Evolutionary conservation across 2,888 invertebrate genomes (phyloP).

Genomic region (Pammene aurita): DNA sequence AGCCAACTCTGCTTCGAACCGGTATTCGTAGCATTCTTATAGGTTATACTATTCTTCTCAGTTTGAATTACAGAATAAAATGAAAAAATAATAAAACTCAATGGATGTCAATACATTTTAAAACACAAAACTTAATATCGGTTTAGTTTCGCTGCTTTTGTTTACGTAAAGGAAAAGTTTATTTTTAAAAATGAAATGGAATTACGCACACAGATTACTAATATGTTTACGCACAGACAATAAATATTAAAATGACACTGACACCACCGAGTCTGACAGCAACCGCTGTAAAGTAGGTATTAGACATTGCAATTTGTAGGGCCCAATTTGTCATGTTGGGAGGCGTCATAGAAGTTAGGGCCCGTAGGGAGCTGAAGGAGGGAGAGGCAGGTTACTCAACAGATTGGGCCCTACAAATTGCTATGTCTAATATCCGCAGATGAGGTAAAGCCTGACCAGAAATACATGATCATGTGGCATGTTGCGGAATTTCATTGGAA

Average conservation of each 20-base stretch:
- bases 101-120: slow-evolving; percentile 1
- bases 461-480: too few relatives aligned
- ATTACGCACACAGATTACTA: slow-evolving; percentile 15
- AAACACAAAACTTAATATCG: slow-evolving; percentile 9
- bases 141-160: slow-evolving; percentile 16
- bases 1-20: slow-evolving; percentile 55
- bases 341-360: too few relatives aligned
- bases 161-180: slow-evolving; percentile 14
- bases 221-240: too few relatives aligned
- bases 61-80: slow-evolving; percentile 14
- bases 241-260: slow-evolving; percentile 6
- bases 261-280: not conserved
- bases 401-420: too few relatives aligned
- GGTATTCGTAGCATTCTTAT: slow-evolving; percentile 69
- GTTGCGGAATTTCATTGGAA: too few relatives aligned
- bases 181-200: slow-evolving; percentile 17
- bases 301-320: too few relatives aligned
- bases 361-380: too few relatives aligned
- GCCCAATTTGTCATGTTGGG: too few relatives aligned
- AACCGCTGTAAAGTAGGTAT: too few relatives aligned
- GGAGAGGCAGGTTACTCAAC: too few relatives aligned
- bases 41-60: slow-evolving; percentile 42
- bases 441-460: too few relatives aligned
- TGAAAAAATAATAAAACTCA: not conserved
- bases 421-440: too few relatives aligned